These are phyloP conservation scores for Matsumyia berberina DNA, from an alignment of 2,888 invertebrate species.

Conservation along the genomic window DNA sequence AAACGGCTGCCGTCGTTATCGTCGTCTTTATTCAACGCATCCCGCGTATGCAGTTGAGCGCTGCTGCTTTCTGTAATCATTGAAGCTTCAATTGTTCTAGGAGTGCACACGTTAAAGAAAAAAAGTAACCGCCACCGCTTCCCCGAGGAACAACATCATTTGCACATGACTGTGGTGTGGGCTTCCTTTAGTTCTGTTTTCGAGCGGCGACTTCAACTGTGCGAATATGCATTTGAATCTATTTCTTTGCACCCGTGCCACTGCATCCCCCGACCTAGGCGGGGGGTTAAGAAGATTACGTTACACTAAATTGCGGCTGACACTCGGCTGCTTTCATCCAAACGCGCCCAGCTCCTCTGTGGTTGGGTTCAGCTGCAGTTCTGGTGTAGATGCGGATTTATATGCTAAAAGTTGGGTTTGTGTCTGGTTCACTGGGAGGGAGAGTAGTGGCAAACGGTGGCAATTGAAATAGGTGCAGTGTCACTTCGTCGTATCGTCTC, in stretches of 20 bases:
- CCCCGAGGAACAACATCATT: slow-evolving; percentile 12
- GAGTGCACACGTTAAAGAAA: slow-evolving; percentile 36
- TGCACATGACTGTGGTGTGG: slow-evolving; percentile 37
- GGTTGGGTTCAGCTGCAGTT: slow-evolving; percentile 18
- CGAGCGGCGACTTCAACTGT: slow-evolving; percentile 28
- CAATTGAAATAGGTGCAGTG: slow-evolving; percentile 45
- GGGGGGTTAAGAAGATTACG: slow-evolving; percentile 61
- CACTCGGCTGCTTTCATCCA: slow-evolving; percentile 64
- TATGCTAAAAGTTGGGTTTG: slow-evolving; percentile 23
- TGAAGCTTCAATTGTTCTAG: slow-evolving; percentile 57
- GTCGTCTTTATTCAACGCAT: slow-evolving; percentile 31
- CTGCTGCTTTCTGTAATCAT: slow-evolving; percentile 39
- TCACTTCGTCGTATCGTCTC: slow-evolving; percentile 42
- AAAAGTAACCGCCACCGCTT: slow-evolving; percentile 19
- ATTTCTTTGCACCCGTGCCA: slow-evolving; percentile 14
- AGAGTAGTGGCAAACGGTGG: slow-evolving; percentile 26
- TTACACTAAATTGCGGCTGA: slow-evolving; percentile 74
- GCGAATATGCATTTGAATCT: slow-evolving; percentile 65
- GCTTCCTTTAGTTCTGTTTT: slow-evolving; percentile 33
- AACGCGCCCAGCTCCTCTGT: slow-evolving; percentile 28
- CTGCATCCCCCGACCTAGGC: neutral
- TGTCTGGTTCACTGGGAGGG: neutral
- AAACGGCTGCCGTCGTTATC: slow-evolving; percentile 31
- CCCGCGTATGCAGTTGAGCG: neutral
- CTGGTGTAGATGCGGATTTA: slow-evolving; percentile 46